phyloP scores from a whole-genome alignment of 2,888 invertebrate species.

The Sarcophaga variegata region DNA sequence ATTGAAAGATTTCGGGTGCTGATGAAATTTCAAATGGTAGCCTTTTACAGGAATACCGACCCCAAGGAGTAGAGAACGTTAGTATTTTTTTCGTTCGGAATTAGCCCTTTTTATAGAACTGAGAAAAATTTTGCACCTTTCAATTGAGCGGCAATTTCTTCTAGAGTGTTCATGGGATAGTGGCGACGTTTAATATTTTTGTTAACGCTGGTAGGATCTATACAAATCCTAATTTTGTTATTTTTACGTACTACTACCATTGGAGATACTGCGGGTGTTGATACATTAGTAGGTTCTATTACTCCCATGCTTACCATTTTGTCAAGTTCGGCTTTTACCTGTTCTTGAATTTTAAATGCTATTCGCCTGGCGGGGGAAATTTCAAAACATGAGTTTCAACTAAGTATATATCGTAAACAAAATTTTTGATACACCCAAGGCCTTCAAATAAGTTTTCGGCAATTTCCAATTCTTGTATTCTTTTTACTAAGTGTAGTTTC shows the following conservation, averaged over 20 bases:
- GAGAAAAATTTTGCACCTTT: slow-evolving; percentile 49
- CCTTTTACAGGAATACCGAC: slow-evolving; percentile 64
- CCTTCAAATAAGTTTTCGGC: slow-evolving; percentile 33
- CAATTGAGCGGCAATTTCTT: slow-evolving; percentile 32
- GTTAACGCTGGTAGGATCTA: slow-evolving; percentile 41
- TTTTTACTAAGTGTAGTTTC: neutral
- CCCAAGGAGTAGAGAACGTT: slow-evolving; percentile 64
- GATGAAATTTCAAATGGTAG: slow-evolving; percentile 62
- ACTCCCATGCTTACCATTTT: slow-evolving; percentile 60
- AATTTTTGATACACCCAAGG: slow-evolving; percentile 20
- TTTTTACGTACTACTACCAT: slow-evolving; percentile 60
- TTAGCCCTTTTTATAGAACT: slow-evolving; percentile 62
- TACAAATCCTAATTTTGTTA: slow-evolving; percentile 55
- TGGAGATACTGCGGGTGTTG: slow-evolving; percentile 67
- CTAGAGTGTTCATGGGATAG: slow-evolving; percentile 57
- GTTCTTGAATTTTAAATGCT: slow-evolving; percentile 61
- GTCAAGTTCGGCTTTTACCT: slow-evolving; percentile 65
- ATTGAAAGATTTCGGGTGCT: slow-evolving; percentile 72
- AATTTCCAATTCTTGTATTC: slow-evolving; percentile 3
- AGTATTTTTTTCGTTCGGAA: slow-evolving; percentile 63
- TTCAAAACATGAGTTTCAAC: slow-evolving; percentile 53
- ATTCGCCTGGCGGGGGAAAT: slow-evolving; percentile 60
- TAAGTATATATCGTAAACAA: slow-evolving; percentile 62
- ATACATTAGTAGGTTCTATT: slow-evolving; percentile 54
- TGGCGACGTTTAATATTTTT: slow-evolving; percentile 59